Percentiles rank a stretch among this genome's conserved stretches.
phyloP scores from a whole-genome alignment of 2,113 vertebrate species.

The Forbesichthys papilliferus region DNA sequence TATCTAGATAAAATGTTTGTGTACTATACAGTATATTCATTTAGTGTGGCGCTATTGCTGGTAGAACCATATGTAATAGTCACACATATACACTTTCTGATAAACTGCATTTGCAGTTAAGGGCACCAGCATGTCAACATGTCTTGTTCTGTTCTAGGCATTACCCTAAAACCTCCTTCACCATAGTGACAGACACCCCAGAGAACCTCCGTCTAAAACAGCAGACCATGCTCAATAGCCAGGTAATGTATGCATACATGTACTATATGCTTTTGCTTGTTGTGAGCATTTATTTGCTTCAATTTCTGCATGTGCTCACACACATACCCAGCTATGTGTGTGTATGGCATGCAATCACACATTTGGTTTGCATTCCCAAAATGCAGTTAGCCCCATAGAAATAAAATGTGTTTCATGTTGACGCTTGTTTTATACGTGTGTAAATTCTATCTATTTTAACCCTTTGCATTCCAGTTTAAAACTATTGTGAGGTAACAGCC shows the following conservation, averaged over 20 bases:
- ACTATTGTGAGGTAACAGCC: too few relatives aligned
- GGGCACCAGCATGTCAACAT: not conserved
- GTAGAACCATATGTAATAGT: too few relatives aligned
- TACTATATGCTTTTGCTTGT: not conserved
- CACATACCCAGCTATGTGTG: not conserved
- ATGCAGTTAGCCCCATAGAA: not conserved
- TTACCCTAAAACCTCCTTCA: constrained; percentile 96
- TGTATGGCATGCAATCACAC: not conserved
- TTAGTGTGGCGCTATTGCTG: too few relatives aligned
- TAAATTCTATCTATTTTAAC: not conserved
- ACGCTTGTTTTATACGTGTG: not conserved
- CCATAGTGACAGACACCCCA: constrained; percentile 93
- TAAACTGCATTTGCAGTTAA: not conserved
- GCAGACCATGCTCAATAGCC: constrained; percentile 94
- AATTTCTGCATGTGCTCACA: not conserved
- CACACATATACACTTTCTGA: too few relatives aligned
- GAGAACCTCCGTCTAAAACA: constrained; percentile 96
- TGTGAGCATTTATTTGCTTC: not conserved
- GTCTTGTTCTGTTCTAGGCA: constrained; percentile 75
- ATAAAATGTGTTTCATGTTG: not conserved
- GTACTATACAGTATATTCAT: too few relatives aligned
- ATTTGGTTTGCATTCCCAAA: not conserved
- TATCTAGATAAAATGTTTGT: too few relatives aligned
- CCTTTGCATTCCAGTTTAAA: too few relatives aligned
- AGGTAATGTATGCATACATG: constrained; percentile 73